phyloP scores from a whole-genome alignment of 2,888 invertebrate genomes.

The Exephanes ischioxanthus region DNA sequence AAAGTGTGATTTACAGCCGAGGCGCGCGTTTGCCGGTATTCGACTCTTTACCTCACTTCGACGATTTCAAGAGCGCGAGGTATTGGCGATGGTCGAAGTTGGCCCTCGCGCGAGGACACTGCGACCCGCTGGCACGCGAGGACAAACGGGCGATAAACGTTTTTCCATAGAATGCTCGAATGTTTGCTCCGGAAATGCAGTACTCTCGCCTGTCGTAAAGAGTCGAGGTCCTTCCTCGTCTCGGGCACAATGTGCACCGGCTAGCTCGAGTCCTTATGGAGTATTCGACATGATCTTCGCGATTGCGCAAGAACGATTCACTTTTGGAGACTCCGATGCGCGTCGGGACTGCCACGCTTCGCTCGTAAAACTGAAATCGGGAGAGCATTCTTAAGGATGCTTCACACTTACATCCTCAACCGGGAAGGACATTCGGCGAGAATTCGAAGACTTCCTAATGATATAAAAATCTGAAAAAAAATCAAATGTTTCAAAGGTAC shows the following conservation, averaged over 20 bases:
- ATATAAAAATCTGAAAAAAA: no score
- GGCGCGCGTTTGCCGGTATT: constrained; percentile 22
- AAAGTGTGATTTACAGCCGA: constrained; percentile 51
- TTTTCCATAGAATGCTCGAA: constrained; percentile 20
- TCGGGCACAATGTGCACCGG: neutral
- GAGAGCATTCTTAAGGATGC: no score
- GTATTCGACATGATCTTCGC: constrained; percentile 30
- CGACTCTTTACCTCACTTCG: constrained; percentile 27
- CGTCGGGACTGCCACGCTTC: constrained; percentile 32
- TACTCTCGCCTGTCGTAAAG: constrained; percentile 6
- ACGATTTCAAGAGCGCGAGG: neutral
- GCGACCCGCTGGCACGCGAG: constrained; percentile 79
- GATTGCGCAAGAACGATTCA: constrained; percentile 3
- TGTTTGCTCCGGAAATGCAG: neutral
- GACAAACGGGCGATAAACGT: constrained; percentile 69
- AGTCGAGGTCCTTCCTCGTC: neutral
- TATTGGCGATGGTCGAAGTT: neutral
- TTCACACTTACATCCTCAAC: no score
- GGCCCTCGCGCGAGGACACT: constrained; percentile 69
- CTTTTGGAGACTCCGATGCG: neutral
- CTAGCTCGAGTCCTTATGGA: neutral
- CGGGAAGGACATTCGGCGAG: no score
- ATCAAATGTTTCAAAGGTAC: no score
- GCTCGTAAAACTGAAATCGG: neutral
- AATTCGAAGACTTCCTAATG: no score